A percentile compares a stretch with the other conserved stretches of the same genome.
These are phyloP conservation scores for Achatina immaculata DNA, from an alignment of 1,140 invertebrate genomes.

Conservation along the genomic window DNA sequence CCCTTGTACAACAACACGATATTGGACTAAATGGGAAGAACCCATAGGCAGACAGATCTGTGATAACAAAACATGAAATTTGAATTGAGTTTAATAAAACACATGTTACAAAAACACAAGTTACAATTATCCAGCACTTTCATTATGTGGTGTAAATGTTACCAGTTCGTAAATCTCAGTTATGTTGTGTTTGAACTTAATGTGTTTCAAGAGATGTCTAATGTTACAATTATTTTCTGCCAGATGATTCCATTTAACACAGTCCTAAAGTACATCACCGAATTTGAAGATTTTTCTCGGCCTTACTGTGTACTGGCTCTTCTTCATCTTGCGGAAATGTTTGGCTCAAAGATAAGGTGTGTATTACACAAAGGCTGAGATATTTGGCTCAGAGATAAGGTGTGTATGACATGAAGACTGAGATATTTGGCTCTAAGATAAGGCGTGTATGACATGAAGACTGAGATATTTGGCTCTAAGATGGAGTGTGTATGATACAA, in stretches of 20 bases:
- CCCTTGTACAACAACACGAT: too few relatives aligned
- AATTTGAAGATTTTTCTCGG: slow-evolving; percentile 90
- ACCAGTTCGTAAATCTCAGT: too few relatives aligned
- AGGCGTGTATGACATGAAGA: slow-evolving; percentile 51
- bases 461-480: slow-evolving; percentile 80
- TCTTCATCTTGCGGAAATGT: slow-evolving; percentile 86
- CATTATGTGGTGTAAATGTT: too few relatives aligned
- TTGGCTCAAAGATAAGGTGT: slow-evolving; percentile 73
- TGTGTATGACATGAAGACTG: slow-evolving; percentile 72
- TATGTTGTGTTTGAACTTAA: not conserved
- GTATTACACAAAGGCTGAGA: slow-evolving; percentile 76
- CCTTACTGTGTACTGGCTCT: slow-evolving; percentile 89
- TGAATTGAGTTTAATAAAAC: too few relatives aligned
- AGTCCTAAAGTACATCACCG: slow-evolving; percentile 87
- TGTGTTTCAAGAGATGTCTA: too few relatives aligned
- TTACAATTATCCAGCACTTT: too few relatives aligned
- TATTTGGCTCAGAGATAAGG: slow-evolving; percentile 75
- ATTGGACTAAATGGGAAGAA: too few relatives aligned
- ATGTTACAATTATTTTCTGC: slow-evolving; percentile 30
- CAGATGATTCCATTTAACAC: slow-evolving; percentile 90
- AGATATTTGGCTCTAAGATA: slow-evolving; percentile 77
- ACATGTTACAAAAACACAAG: too few relatives aligned
- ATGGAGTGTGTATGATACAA: slow-evolving; percentile 49
- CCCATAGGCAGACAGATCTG: too few relatives aligned
- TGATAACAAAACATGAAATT: too few relatives aligned